Conservation (phyloP, 1,140 invertebrate genomes). For the Epicauta chinensis region DNA sequence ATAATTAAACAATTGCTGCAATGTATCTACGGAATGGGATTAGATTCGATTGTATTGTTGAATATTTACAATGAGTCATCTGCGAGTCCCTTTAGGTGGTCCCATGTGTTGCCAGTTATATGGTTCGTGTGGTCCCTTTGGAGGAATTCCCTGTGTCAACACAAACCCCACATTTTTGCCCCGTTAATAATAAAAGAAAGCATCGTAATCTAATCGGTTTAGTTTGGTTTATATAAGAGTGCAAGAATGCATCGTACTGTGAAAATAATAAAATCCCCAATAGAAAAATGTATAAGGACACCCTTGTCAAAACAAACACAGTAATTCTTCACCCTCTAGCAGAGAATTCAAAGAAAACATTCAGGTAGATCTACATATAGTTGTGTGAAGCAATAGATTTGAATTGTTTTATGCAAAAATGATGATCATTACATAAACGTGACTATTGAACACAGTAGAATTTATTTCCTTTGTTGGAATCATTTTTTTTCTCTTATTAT, state of each 20-base stretch:
- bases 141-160: slow-evolving; percentile 13
- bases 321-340: too few species aligned
- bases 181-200: slow-evolving; percentile 26
- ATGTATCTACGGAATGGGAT: too few species aligned
- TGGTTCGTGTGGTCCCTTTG: slow-evolving; percentile 18
- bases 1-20: too few species aligned
- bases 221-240: slow-evolving; percentile 14
- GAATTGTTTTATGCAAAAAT: not conserved
- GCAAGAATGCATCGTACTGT: slow-evolving; percentile 11
- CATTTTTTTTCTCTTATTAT: too few species aligned
- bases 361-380: too few species aligned
- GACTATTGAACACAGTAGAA: too few species aligned
- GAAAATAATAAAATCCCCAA: slow-evolving; percentile 6
- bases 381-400: not conserved
- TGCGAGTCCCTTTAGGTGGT: slow-evolving; percentile 4
- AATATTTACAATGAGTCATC: too few species aligned
- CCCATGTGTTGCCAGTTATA: slow-evolving; percentile 21
- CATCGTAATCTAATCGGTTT: slow-evolving; percentile 26
- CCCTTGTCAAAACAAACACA: slow-evolving; percentile 7
- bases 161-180: slow-evolving; percentile 20
- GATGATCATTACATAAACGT: too few species aligned
- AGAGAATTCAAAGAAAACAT: too few species aligned
- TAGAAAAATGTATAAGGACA: slow-evolving; percentile 6
- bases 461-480: too few species aligned
- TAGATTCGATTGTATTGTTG: too few species aligned